Conservation (phyloP, 2,888 invertebrate genomes). For the Pilophorus perplexus region DNA sequence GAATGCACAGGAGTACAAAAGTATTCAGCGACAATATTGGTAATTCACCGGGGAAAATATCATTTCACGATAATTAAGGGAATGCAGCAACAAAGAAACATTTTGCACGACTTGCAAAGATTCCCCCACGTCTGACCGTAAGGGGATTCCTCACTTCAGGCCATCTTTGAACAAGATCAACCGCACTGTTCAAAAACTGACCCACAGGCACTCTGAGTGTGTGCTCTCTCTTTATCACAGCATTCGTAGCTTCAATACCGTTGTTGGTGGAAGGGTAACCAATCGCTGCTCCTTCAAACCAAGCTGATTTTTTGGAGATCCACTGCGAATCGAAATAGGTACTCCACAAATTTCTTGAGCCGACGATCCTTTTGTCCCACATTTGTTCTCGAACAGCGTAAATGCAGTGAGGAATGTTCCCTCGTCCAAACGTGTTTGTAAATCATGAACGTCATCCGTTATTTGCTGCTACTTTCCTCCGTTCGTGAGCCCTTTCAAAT, state of each 20-base stretch:
- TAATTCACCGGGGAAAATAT: no score
- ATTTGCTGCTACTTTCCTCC: slow-evolving; percentile 1
- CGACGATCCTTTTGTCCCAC: background rate
- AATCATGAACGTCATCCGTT: background rate
- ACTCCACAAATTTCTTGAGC: slow-evolving; percentile 11
- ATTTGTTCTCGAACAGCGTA: slow-evolving; percentile 1
- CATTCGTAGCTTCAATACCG: slow-evolving; percentile 2
- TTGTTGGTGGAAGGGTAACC: slow-evolving; percentile 7
- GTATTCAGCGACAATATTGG: no score
- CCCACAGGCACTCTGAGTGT: background rate
- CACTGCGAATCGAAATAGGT: slow-evolving; percentile 5
- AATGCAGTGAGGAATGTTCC: background rate
- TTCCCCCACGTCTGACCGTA: no score
- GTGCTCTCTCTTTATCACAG: background rate
- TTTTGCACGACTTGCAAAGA: no score
- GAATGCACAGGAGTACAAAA: no score
- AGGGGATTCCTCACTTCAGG: no score
- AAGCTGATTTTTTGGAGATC: slow-evolving; percentile 3
- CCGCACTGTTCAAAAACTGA: slow-evolving; percentile 1
- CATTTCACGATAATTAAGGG: no score
- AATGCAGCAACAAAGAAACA: no score
- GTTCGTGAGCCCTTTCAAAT: slow-evolving; percentile 21
- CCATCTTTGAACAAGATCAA: no score
- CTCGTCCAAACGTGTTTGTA: slow-evolving; percentile 5
- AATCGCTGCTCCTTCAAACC: background rate